Evolutionary conservation across 2,797 vertebrate genomes (phyloP).

Genomic region (Poeciliopsis presidionis): DNA sequence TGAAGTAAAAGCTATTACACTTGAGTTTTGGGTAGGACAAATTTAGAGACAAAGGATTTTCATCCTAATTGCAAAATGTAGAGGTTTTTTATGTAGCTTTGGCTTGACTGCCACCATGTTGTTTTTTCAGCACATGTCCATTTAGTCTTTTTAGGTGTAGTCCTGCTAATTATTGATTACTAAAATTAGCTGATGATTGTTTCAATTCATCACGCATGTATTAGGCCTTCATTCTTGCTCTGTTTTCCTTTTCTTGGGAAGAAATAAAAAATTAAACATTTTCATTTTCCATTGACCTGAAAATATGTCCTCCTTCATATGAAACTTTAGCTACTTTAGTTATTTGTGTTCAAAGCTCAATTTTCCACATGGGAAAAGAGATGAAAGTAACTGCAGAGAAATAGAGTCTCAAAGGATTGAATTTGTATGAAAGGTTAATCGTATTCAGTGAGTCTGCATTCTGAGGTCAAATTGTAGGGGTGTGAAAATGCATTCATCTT

Average conservation of each 20-base stretch:
- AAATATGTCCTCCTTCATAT: neutral
- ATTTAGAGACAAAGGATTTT: too few relatives aligned
- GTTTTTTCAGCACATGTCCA: too few relatives aligned
- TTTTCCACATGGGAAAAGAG: neutral
- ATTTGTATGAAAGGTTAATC: conserved; percentile 1
- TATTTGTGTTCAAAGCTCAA: conserved; percentile 23
- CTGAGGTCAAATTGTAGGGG: neutral
- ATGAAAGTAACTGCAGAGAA: neutral
- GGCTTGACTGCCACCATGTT: too few relatives aligned
- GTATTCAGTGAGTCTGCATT: neutral
- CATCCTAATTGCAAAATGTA: too few relatives aligned
- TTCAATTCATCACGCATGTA: too few relatives aligned
- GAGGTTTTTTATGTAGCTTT: too few relatives aligned
- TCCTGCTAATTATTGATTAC: too few relatives aligned
- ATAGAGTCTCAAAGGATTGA: neutral
- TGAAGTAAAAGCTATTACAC: too few relatives aligned
- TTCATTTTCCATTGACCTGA: neutral
- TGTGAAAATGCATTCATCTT: neutral
- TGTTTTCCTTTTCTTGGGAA: neutral
- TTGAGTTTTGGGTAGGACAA: too few relatives aligned
- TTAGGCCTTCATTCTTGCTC: neutral
- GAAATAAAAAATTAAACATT: neutral
- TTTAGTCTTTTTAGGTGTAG: too few relatives aligned
- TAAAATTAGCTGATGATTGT: too few relatives aligned
- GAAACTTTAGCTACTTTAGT: neutral